Evolutionary conservation across 2,113 vertebrate species (phyloP).

Genomic region (Rhadina sibilatrix): DNA sequence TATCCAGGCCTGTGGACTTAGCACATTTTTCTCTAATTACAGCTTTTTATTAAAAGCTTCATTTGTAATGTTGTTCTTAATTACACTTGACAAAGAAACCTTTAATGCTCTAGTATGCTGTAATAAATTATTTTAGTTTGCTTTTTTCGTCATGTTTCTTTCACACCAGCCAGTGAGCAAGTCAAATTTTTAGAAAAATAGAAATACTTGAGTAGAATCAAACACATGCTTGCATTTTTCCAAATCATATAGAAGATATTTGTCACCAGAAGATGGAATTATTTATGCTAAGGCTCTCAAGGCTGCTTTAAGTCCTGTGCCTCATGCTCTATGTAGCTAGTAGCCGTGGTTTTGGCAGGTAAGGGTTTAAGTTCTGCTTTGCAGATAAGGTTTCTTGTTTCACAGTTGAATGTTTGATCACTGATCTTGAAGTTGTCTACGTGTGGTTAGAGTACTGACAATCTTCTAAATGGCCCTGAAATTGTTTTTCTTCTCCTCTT

Average conservation of each 20-base stretch:
- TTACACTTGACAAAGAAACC: conserved; percentile 8
- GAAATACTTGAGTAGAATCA: neutral
- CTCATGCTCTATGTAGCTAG: neutral
- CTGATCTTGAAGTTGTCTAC: neutral
- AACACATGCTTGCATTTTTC: neutral
- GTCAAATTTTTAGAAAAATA: neutral
- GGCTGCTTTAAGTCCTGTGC: neutral
- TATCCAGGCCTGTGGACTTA: neutral
- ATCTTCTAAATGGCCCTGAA: neutral
- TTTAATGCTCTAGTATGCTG: neutral
- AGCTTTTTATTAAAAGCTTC: neutral
- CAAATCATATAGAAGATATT: neutral
- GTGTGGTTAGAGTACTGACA: neutral
- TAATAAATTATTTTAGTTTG: neutral
- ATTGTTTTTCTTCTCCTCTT: conserved; percentile 12
- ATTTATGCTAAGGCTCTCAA: neutral
- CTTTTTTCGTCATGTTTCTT: neutral
- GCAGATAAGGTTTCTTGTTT: conserved; percentile 16
- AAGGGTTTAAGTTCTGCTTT: conserved; percentile 10
- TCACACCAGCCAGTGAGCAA: neutral
- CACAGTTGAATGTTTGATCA: neutral
- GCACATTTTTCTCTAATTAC: conserved; percentile 24
- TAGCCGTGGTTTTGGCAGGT: conserved; percentile 7
- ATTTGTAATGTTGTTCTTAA: conserved; percentile 3
- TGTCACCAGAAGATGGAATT: neutral